Percentiles rank a stretch among this genome's conserved stretches.
Evolutionary conservation across 2,888 invertebrate genomes (phyloP).

Genomic region (Hemicrepidius hirtus): DNA sequence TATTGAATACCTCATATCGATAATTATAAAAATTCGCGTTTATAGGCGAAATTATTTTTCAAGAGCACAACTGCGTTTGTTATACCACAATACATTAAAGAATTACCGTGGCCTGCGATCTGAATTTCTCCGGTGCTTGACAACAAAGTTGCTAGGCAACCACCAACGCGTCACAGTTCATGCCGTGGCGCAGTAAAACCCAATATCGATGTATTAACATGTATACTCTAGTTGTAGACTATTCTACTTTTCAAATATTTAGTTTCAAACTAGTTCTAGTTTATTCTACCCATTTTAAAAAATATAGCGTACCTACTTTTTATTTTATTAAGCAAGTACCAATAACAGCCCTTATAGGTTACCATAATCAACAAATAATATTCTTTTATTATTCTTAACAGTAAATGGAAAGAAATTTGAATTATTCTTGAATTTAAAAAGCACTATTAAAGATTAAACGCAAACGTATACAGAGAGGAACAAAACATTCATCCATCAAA

Average conservation of each 20-base stretch:
- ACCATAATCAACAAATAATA: too few species aligned
- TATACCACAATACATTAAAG: slow-evolving; percentile 30
- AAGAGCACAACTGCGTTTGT: slow-evolving; percentile 24
- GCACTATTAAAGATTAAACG: too few species aligned
- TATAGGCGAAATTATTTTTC: slow-evolving; percentile 2
- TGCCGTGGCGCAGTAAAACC: slow-evolving; percentile 38
- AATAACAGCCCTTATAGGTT: too few species aligned
- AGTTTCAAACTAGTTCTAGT: too few species aligned
- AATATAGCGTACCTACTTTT: too few species aligned
- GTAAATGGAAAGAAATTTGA: too few species aligned
- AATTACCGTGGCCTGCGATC: slow-evolving; percentile 43
- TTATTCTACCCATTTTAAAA: too few species aligned
- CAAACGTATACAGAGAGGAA: too few species aligned
- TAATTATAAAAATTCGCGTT: background rate
- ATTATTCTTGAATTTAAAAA: too few species aligned
- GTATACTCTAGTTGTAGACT: slow-evolving; percentile 13
- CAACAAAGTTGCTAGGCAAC: slow-evolving; percentile 70
- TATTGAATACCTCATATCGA: background rate
- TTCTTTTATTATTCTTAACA: too few species aligned
- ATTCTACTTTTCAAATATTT: slow-evolving; percentile 26
- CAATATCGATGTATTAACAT: slow-evolving; percentile 39
- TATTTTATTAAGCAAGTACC: too few species aligned
- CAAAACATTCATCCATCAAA: too few species aligned
- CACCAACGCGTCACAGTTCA: slow-evolving; percentile 59
- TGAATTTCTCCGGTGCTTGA: slow-evolving; percentile 65